Base-by-base conservation (phyloP, 1,140 invertebrate genomes). In the Procambarus clarkii region DNA sequence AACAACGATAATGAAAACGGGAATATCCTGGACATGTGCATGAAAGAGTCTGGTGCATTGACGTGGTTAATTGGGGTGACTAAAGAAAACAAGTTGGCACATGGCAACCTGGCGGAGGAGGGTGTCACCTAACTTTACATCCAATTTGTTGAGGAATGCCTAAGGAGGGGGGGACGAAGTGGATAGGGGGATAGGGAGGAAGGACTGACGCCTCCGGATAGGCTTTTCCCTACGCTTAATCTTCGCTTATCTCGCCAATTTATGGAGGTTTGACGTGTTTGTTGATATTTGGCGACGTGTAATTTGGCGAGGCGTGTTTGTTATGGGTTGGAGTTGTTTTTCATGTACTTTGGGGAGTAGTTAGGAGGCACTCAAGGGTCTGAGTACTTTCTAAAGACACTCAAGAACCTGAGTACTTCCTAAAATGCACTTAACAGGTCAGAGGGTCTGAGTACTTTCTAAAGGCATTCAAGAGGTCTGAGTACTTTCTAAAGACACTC, bases 91-190 rank as follows among this genome's bases (percentile, higher is more conserved):
- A 44, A 60, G 54, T 7, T 87, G 8, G 46, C 76, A 58, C n/a
- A 15, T 46, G 74, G 74, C 74, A 86, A 79, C 0, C n/a, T 3
- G 58, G 54, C 60, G n/a, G 45, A 21, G 18, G 50, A 54, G 54
- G 89, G 89, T 91, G 89, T 86, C 82, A 71, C 69, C 71, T 91
- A 91, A 86, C 82, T 91, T 80, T 86, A 80, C 82, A 91, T 86
- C 83, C 82, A 91, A 91, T 91, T 86, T 86, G 82, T 91, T 8
- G 8, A 69, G 89, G 89, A 91, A 91, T 91, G 89, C 76, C n/a
- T 60, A 64, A 34, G 54, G n/a, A 79, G 24, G 21, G 79, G 15
- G 82, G 44, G 82, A 69, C 82, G 34, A 34, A 34, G 34, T 34
- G 34, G 34, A 34, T 34, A 34, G 34, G 34, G 34, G 34, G 34